A percentile compares a stretch with the other conserved stretches of the same genome.
Conservation (phyloP, 2,113 vertebrate genomes). For the Ameiurus melas region DNA sequence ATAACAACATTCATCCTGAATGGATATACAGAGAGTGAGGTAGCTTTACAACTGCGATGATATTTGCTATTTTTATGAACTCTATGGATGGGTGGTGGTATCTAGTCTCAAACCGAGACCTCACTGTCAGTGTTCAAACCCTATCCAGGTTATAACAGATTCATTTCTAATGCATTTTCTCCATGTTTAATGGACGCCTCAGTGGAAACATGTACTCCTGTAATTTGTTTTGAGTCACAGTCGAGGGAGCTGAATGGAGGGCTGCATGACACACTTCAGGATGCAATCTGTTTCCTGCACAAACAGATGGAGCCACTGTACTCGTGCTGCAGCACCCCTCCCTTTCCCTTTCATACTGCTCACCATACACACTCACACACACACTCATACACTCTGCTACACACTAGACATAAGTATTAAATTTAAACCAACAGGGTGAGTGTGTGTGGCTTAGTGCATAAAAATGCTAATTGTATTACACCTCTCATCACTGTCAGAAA, state of each 20-base stretch:
- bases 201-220: neutral
- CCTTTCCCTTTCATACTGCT: conserved; percentile 40
- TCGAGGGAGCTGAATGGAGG: conserved; percentile 64
- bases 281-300: conserved; percentile 73
- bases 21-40: neutral
- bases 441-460: neutral
- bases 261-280: conserved; percentile 44
- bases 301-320: conserved; percentile 69
- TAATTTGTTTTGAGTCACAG: conserved; percentile 23
- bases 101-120: neutral
- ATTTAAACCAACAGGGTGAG: neutral
- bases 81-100: neutral
- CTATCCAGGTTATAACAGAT: neutral
- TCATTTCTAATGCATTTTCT: neutral
- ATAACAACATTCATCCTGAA: neutral
- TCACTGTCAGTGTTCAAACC: neutral
- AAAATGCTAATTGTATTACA: neutral
- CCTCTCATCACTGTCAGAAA: neutral
- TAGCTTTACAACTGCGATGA: too few species aligned
- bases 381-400: neutral
- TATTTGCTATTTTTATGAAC: neutral
- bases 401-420: neutral
- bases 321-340: conserved; percentile 52
- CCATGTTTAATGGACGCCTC: neutral
- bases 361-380: neutral